Conservation (phyloP, 2,113 vertebrate species). For the Sylvia atricapilla region DNA sequence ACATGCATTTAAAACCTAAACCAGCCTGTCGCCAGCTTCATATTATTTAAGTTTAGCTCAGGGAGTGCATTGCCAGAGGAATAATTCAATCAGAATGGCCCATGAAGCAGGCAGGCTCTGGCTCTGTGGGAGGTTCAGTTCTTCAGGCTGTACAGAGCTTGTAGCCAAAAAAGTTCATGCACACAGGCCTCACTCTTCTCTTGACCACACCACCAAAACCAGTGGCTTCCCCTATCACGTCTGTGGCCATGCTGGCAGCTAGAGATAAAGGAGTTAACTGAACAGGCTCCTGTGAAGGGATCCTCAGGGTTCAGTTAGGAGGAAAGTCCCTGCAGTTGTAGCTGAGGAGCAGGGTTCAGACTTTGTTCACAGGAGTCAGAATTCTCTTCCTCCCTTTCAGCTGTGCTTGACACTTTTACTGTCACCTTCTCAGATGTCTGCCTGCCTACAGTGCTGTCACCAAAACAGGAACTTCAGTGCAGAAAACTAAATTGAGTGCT, state of each 20-base stretch:
- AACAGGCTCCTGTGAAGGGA: not conserved
- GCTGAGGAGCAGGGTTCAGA: not conserved
- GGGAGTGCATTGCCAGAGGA: not conserved
- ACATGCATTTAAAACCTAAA: slow-evolving; percentile 3
- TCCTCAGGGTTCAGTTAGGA: slow-evolving; percentile 26
- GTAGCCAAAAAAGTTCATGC: not conserved
- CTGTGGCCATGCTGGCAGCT: slow-evolving; percentile 50
- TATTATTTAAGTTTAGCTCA: not conserved
- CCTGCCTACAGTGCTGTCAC: not conserved
- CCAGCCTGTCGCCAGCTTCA: slow-evolving; percentile 14
- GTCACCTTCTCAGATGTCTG: not conserved
- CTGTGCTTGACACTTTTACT: not conserved
- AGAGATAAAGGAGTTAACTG: slow-evolving; percentile 33
- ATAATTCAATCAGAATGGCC: slow-evolving; percentile 11
- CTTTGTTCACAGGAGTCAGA: not conserved
- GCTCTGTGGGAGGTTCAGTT: slow-evolving; percentile 21
- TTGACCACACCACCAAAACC: slow-evolving; percentile 43
- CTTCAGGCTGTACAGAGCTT: slow-evolving; percentile 1
- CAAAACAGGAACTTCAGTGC: not conserved
- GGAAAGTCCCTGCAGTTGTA: slow-evolving; percentile 40
- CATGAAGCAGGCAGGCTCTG: not conserved
- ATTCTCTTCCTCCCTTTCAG: not conserved
- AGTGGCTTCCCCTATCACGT: slow-evolving; percentile 45
- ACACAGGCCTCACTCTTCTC: not conserved
- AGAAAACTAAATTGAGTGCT: not conserved